Conservation (phyloP, 1,140 invertebrate species). For the Drosophila busckii region DNA sequence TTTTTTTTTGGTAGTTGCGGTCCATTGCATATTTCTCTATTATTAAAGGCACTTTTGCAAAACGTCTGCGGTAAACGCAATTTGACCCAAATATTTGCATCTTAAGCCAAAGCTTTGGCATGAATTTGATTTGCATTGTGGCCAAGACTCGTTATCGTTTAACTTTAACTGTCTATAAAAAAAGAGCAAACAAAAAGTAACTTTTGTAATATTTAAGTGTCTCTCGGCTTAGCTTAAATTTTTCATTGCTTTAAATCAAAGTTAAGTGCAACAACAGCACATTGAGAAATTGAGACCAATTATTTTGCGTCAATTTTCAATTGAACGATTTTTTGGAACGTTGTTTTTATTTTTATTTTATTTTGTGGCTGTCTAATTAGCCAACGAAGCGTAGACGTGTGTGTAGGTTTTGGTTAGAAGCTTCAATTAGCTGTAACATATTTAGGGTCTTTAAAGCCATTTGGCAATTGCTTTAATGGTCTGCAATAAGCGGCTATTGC, state of each 20-base stretch:
- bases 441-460: conserved; percentile 8
- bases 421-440: conserved; percentile 1
- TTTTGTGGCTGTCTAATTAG: conserved; percentile 47
- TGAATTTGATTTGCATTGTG: conserved; percentile 57
- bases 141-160: conserved; percentile 54
- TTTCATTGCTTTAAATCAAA: conserved; percentile 56
- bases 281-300: conserved; percentile 60
- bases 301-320: conserved; percentile 55
- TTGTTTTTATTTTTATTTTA: no score
- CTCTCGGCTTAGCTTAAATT: conserved; percentile 8
- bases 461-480: conserved; percentile 11
- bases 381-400: conserved; percentile 45
- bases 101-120: conserved; percentile 28
- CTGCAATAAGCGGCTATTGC: conserved; percentile 14
- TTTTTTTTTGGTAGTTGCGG: background rate
- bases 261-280: conserved; percentile 62
- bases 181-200: conserved; percentile 15
- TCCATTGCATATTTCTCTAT: conserved; percentile 18
- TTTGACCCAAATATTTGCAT: conserved; percentile 58
- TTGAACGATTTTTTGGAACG: conserved; percentile 31
- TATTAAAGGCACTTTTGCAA: no score
- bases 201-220: conserved; percentile 71
- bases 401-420: conserved; percentile 20
- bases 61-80: no score
- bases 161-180: conserved; percentile 63